These are phyloP conservation scores for Agapornis canus DNA, from an alignment of 2,797 vertebrate species.

Conservation along the genomic window DNA sequence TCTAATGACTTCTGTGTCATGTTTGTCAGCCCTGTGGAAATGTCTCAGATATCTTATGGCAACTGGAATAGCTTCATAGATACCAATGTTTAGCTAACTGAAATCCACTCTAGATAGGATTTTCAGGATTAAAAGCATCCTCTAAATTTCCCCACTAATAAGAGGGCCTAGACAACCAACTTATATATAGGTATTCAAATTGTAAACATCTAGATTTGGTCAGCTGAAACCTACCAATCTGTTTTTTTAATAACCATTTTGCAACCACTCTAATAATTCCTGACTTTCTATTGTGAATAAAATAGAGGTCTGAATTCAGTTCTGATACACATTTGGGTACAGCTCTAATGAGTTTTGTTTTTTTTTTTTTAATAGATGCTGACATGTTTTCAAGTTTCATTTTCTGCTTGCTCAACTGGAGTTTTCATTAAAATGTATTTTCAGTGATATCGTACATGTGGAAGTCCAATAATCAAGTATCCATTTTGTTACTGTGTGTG, in stretches of 20 bases:
- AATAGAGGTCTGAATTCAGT: not conserved
- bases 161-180: not conserved
- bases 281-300: not conserved
- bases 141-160: not conserved
- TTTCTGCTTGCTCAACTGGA: not conserved
- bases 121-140: not conserved
- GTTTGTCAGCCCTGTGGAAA: not conserved
- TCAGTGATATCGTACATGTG: not conserved
- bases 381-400: not conserved
- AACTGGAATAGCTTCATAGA: not conserved
- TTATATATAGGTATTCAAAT: not conserved
- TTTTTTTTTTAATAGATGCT: not conserved
- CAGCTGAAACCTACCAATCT: not conserved
- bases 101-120: not conserved
- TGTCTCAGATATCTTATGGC: not conserved
- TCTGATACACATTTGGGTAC: not conserved
- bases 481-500: not conserved
- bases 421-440: not conserved
- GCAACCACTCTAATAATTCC: not conserved
- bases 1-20: not conserved
- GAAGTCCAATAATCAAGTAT: not conserved
- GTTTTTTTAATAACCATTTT: not conserved
- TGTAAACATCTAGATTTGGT: not conserved
- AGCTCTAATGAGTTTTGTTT: not conserved
- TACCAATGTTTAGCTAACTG: not conserved